Conservation (phyloP, 2,797 vertebrate genomes). For the Poecile montanus region DNA sequence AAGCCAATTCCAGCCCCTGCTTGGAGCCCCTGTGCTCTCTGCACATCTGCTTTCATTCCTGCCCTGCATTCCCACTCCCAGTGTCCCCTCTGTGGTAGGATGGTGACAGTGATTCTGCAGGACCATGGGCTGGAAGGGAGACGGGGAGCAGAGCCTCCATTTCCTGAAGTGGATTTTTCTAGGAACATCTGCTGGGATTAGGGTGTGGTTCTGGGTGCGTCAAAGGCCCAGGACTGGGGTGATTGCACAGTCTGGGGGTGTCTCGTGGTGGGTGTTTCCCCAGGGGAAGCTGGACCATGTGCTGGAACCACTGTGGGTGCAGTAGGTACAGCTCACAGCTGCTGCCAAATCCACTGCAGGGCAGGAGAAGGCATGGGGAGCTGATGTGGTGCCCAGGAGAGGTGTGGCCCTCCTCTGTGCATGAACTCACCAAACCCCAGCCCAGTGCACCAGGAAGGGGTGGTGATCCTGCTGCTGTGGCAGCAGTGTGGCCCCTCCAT, state of each 20-base stretch:
- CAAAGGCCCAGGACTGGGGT: neutral
- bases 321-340: neutral
- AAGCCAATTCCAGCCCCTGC: neutral
- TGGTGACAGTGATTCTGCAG: neutral
- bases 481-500: neutral
- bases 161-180: neutral
- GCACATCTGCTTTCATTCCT: neutral
- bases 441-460: neutral
- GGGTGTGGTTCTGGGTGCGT: neutral
- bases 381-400: neutral
- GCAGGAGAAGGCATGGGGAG: neutral
- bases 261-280: rapidly evolving
- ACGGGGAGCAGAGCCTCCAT: neutral
- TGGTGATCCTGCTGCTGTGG: neutral
- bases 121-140: neutral
- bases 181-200: neutral
- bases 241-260: neutral
- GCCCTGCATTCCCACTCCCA: neutral
- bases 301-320: neutral
- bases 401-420: neutral
- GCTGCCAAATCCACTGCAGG: neutral
- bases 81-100: neutral
- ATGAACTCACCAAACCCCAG: neutral
- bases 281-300: neutral
- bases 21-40: neutral